These are phyloP conservation scores for Drosophila niveifrons DNA, from an alignment of 2,888 invertebrate species.

Conservation along the genomic window DNA sequence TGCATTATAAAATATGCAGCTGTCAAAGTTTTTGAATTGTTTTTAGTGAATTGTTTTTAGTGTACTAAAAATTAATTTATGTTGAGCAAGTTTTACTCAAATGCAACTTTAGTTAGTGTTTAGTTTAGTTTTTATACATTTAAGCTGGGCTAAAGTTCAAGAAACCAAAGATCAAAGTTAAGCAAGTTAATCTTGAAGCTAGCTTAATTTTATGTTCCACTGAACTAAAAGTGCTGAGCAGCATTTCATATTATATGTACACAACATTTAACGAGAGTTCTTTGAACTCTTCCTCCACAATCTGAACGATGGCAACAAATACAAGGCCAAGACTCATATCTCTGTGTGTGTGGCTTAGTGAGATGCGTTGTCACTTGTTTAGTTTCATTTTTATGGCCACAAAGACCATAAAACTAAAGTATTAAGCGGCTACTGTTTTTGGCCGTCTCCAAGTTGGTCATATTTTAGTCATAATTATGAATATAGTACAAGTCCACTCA, in stretches of 20 bases:
- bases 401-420: slow-evolving; percentile 10
- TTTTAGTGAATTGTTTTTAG: not conserved
- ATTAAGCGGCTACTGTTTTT: slow-evolving; percentile 22
- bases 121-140: not conserved
- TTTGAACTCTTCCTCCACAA: slow-evolving; percentile 40
- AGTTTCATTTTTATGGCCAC: slow-evolving; percentile 13
- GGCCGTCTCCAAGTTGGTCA: slow-evolving; percentile 2
- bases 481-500: slow-evolving; percentile 1
- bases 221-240: slow-evolving; percentile 12
- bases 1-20: not conserved
- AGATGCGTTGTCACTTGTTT: slow-evolving; percentile 22
- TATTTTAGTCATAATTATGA: slow-evolving; percentile 26
- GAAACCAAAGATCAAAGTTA: not conserved
- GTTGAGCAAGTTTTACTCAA: not conserved
- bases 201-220: slow-evolving; percentile 22
- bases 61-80: not conserved
- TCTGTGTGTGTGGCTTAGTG: slow-evolving; percentile 5
- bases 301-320: not conserved
- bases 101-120: not conserved
- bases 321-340: slow-evolving; percentile 40
- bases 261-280: slow-evolving; percentile 36
- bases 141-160: not conserved
- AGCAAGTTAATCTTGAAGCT: not conserved
- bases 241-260: not conserved
- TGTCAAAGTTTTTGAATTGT: not conserved